Evolutionary conservation across 2,888 invertebrate species (phyloP).

Genomic region (Antheraea yamamai): DNA sequence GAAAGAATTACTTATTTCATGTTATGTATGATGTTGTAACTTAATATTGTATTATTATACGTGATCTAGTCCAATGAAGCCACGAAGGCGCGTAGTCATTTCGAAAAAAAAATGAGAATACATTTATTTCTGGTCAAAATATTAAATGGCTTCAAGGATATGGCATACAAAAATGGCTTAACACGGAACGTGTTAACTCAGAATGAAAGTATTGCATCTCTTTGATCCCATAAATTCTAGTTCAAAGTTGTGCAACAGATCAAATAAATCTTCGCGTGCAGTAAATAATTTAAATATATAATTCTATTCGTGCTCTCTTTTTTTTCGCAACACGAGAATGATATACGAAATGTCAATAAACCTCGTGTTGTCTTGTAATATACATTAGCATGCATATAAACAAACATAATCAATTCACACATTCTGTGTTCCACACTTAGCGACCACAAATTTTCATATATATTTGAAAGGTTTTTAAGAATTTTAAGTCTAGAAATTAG

Average conservation of each 20-base stretch:
- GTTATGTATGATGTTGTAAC: no score
- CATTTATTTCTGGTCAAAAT: no score
- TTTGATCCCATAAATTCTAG: background rate
- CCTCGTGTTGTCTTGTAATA: conserved; percentile 22
- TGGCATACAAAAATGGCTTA: no score
- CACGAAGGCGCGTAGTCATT: no score
- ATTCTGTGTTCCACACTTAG: conserved; percentile 24
- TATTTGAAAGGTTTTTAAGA: conserved; percentile 17
- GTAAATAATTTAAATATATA: background rate
- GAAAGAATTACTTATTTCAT: no score
- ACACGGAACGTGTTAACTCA: background rate
- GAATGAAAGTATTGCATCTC: background rate
- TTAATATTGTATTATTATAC: no score
- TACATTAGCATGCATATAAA: conserved; percentile 21
- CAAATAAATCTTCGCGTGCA: background rate
- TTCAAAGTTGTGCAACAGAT: background rate
- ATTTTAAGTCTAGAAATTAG: conserved; percentile 3
- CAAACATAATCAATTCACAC: conserved; percentile 24
- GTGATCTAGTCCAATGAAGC: no score
- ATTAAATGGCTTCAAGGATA: no score
- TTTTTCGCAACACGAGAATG: conserved; percentile 23
- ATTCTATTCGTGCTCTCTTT: conserved; percentile 19
- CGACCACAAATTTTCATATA: conserved; percentile 22
- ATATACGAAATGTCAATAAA: conserved; percentile 21
- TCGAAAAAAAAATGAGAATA: no score